Base-by-base conservation (phyloP, 2,113 vertebrate species). In the Cyrtonyx montezumae region DNA sequence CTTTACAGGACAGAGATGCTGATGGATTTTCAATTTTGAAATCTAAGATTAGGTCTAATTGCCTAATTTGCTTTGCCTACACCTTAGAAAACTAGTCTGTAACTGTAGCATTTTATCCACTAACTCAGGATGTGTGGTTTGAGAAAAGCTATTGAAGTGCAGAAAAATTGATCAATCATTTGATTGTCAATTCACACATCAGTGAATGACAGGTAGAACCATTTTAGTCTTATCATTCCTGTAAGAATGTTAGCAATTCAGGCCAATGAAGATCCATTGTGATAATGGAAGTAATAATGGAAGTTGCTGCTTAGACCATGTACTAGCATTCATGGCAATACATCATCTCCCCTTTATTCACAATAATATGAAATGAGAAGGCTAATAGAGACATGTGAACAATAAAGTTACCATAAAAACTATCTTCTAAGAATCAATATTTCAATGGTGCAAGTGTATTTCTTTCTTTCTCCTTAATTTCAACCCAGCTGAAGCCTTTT, bases 141-240 rank as follows among this genome's bases (percentile, higher is more conserved):
- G 81, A 92, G 94, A 91, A 71, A 66, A 84, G 67, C 81, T 91
- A 93, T 56, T 95, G 82, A 91, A 95, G 86, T 13, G 9, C 61
- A 81, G 87, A 83, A 90, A 94, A 95, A 94, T 93, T 87, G 95
- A 95, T 94, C 94, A 94, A 74, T 96, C 89, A 94, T 95, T 66
- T 85, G 96, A 96, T 85, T 92, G 78, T 69, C 63, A 4, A 87
- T 95, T 90, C 89, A 58, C 69, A 79, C 77, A 48, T 87, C 90
- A 76, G 70, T 66, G 80, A 96, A 84, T 88, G 69, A 73, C 77
- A 90, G 93, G 84, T 70, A 83, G 76, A 68, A 26, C 18, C n/a
- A 76, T 90, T 81, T 77, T 26, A 49, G 21, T 58, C 81, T 89
- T 91, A 68, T 79, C 79, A 0, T 86, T 93, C n/a, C 49, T 63